phyloP scores from a whole-genome alignment of 2,888 invertebrate genomes.

The Plutella xylostella region DNA sequence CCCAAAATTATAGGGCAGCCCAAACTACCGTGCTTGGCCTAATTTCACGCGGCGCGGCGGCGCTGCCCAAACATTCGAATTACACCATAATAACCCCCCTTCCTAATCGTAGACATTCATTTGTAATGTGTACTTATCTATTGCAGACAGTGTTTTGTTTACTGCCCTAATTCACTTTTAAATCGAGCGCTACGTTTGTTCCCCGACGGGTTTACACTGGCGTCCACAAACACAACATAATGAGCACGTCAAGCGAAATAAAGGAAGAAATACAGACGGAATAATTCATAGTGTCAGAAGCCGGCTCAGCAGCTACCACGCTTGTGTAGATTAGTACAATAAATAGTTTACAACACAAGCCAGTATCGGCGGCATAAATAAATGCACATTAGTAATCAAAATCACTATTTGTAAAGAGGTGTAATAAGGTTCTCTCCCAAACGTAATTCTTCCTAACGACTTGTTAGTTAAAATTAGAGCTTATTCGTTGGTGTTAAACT shows the following conservation, averaged over 20 bases:
- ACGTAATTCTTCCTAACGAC: too few relatives aligned
- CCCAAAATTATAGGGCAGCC: constrained; percentile 52
- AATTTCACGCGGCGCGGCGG: constrained; percentile 38
- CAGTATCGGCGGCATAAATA: too few relatives aligned
- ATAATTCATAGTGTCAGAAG: constrained; percentile 6
- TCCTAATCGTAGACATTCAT: constrained; percentile 9
- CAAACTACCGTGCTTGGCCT: constrained; percentile 43
- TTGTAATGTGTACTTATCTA: constrained; percentile 4
- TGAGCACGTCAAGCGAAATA: constrained; percentile 46
- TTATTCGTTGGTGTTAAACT: too few relatives aligned
- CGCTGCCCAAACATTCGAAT: constrained; percentile 60
- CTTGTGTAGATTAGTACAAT: too few relatives aligned
- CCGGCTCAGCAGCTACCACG: too few relatives aligned
- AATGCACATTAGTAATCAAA: too few relatives aligned
- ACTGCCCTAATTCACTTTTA: not conserved
- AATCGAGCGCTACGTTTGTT: not conserved
- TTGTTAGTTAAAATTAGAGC: too few relatives aligned
- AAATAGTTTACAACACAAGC: too few relatives aligned
- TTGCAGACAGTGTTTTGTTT: not conserved
- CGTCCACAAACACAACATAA: constrained; percentile 36
- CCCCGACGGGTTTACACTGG: constrained; percentile 40
- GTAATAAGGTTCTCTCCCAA: too few relatives aligned
- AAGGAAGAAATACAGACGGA: constrained; percentile 52
- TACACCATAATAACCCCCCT: constrained; percentile 48
- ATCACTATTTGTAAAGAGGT: too few relatives aligned